phyloP scores from a whole-genome alignment of 2,888 invertebrate species.

The Fragum sueziense region DNA sequence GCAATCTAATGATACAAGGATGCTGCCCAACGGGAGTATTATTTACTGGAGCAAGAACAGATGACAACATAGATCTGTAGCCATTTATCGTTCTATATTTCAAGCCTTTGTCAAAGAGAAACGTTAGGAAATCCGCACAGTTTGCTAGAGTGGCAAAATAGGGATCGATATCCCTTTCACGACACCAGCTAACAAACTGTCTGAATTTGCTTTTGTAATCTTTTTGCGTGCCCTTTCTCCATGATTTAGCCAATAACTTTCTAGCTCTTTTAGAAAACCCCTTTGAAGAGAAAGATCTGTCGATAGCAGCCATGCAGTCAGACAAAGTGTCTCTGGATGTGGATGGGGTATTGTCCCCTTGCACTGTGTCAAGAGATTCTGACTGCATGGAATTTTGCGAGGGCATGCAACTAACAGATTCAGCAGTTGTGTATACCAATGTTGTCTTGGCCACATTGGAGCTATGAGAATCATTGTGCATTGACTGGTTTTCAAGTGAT shows the following conservation, averaged over 20 bases:
- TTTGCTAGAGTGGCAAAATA: slow-evolving; percentile 33
- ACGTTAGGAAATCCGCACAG: slow-evolving; percentile 22
- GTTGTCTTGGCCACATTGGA: slow-evolving; percentile 35
- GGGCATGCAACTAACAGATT: slow-evolving; percentile 33
- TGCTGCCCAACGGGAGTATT: slow-evolving; percentile 35
- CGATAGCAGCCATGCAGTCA: slow-evolving; percentile 38
- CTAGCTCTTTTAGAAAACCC: slow-evolving; percentile 31
- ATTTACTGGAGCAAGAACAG: slow-evolving; percentile 22
- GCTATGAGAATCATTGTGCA: slow-evolving; percentile 47
- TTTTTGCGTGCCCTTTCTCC: slow-evolving; percentile 20
- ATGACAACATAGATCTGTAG: slow-evolving; percentile 31
- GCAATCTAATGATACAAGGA: slow-evolving; percentile 27
- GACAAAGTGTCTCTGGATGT: slow-evolving; percentile 13
- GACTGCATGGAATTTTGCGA: slow-evolving; percentile 30
- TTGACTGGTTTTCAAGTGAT: slow-evolving; percentile 27
- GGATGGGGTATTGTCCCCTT: slow-evolving; percentile 36
- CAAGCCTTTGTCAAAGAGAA: slow-evolving; percentile 26
- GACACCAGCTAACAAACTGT: slow-evolving; percentile 50
- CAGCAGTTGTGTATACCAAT: slow-evolving; percentile 31
- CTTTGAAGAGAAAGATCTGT: slow-evolving; percentile 25
- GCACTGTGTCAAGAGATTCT: slow-evolving; percentile 31
- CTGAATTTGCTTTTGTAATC: slow-evolving; percentile 31
- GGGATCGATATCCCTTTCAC: slow-evolving; percentile 41
- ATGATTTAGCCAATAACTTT: slow-evolving; percentile 33
- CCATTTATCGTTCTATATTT: slow-evolving; percentile 27